phyloP scores from a whole-genome alignment of 2,113 vertebrate genomes.

The Numenius arquata region DNA sequence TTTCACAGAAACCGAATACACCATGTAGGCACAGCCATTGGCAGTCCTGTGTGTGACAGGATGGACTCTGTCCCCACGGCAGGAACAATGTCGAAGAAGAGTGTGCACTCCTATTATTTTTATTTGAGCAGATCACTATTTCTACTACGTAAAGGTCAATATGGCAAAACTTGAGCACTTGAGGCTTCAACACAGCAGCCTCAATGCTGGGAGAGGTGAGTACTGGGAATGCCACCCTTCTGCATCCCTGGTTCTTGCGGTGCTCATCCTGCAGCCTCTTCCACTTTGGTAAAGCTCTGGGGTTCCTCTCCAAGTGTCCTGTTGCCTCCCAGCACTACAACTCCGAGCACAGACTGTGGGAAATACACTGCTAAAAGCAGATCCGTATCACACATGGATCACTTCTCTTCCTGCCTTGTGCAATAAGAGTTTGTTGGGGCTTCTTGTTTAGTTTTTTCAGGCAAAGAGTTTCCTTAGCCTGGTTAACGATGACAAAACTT shows the following conservation, averaged over 20 bases:
- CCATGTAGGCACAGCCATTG: rapidly evolving
- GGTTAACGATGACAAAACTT: not conserved
- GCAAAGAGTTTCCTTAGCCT: not conserved
- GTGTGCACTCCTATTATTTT: not conserved
- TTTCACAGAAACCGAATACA: not conserved
- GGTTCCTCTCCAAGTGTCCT: not conserved
- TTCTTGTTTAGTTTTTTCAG: not conserved
- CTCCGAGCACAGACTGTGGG: not conserved
- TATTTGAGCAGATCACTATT: not conserved
- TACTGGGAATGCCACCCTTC: not conserved
- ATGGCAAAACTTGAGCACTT: not conserved
- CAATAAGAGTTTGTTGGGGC: not conserved
- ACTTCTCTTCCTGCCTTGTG: not conserved
- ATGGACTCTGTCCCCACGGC: not conserved
- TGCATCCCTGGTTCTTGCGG: rapidly evolving
- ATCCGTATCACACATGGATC: too few relatives aligned
- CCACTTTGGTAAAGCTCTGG: not conserved
- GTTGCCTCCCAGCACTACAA: not conserved
- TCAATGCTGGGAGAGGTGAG: not conserved
- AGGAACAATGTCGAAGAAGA: not conserved
- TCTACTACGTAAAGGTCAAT: not conserved
- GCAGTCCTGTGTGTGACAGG: not conserved
- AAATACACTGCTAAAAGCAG: not conserved
- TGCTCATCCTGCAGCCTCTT: not conserved
- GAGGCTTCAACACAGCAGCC: not conserved